phyloP scores from a whole-genome alignment of 2,888 invertebrate genomes.

The Doris montereyensis region DNA sequence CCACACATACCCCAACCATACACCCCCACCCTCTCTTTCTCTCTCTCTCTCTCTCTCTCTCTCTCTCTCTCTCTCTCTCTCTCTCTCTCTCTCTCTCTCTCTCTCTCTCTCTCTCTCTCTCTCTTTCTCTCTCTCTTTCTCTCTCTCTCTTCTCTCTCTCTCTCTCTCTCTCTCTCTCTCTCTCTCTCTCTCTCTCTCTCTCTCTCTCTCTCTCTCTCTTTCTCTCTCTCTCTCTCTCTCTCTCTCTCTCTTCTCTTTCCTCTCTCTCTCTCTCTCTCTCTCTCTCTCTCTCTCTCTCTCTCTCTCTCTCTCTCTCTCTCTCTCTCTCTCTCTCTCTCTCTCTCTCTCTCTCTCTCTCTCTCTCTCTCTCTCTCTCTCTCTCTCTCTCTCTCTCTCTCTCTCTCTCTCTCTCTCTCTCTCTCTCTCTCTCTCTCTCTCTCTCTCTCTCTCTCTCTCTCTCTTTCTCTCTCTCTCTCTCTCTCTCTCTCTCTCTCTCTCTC shows the following conservation, averaged over 20 bases:
- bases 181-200: neutral
- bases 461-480: conserved; percentile 16
- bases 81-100: conserved; percentile 25
- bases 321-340: neutral
- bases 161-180: neutral
- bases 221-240: neutral
- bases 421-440: conserved; percentile 13
- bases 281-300: neutral
- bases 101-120: conserved; percentile 22
- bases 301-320: neutral
- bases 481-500: conserved; percentile 20
- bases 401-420: conserved; percentile 14
- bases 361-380: conserved; percentile 3
- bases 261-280: neutral
- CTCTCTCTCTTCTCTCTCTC: conserved; percentile 16
- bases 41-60: neutral
- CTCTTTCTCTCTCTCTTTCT: neutral
- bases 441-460: conserved; percentile 20
- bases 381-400: conserved; percentile 20
- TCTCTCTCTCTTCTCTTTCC: neutral
- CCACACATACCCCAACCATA: no score
- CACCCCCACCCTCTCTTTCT: neutral
- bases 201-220: neutral
- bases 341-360: neutral
- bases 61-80: conserved; percentile 20